phyloP scores from a whole-genome alignment of 1,140 invertebrate species.

The Chionoecetes opilio region DNA sequence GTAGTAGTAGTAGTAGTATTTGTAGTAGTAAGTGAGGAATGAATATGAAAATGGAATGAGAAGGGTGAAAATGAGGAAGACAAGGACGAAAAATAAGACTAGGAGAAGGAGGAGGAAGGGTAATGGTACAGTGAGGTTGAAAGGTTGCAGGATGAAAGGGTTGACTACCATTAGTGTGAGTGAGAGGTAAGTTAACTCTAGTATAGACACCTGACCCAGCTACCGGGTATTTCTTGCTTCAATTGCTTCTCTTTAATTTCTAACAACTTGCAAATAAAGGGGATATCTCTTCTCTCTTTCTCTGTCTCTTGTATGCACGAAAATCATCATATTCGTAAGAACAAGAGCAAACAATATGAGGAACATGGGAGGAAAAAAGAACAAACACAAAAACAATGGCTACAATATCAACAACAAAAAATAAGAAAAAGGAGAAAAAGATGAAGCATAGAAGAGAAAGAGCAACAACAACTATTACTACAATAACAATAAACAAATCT shows the following conservation, averaged over 20 bases:
- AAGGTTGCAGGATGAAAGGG: no score
- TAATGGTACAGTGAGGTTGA: no score
- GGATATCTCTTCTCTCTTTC: slow-evolving; percentile 7
- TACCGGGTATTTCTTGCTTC: neutral
- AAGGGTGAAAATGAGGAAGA: neutral
- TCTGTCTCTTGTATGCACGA: neutral
- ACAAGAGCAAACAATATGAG: no score
- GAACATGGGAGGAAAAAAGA: no score
- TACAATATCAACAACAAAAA: no score
- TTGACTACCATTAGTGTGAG: neutral
- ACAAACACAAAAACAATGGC: no score
- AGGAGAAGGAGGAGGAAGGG: neutral
- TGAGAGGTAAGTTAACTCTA: neutral
- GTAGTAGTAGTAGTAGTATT: neutral
- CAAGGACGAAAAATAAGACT: neutral
- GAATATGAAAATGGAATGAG: neutral
- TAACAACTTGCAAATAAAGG: slow-evolving; percentile 30
- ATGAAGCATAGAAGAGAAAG: no score
- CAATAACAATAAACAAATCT: no score
- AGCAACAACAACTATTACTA: no score
- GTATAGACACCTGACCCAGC: neutral
- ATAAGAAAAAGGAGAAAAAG: no score
- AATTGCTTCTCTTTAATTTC: slow-evolving; percentile 18
- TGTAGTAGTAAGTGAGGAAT: neutral
- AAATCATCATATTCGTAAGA: no score